phyloP scores from a whole-genome alignment of 2,888 invertebrate species.

The Bombylius major region DNA sequence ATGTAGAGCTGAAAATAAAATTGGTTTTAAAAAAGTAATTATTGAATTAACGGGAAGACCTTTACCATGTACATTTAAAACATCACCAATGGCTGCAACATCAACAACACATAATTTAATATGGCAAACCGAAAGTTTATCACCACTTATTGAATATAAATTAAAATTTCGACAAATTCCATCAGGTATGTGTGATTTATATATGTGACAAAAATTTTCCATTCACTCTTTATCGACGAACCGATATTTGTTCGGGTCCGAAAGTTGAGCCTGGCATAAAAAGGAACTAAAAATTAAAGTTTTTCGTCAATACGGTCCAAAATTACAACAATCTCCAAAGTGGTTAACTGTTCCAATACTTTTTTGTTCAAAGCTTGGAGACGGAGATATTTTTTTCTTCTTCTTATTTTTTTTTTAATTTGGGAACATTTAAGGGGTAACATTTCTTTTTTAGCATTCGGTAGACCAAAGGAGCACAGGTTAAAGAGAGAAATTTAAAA shows the following conservation, averaged over 20 bases:
- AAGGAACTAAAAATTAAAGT: not conserved
- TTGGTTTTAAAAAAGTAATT: constrained; percentile 56
- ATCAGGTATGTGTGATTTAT: constrained; percentile 21
- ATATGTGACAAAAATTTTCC: not conserved
- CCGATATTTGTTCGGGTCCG: not conserved
- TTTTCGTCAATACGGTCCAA: not conserved
- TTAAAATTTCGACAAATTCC: constrained; percentile 37
- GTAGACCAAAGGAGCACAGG: too few species aligned
- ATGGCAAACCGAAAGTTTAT: constrained; percentile 77
- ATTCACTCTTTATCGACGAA: too few species aligned
- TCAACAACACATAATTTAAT: constrained; percentile 54
- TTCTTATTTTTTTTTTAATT: too few species aligned
- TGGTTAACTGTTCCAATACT: too few species aligned
- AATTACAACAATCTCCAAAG: too few species aligned
- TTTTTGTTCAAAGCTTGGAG: too few species aligned
- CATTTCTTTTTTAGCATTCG: too few species aligned
- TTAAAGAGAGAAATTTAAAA: too few species aligned
- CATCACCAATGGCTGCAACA: constrained; percentile 28
- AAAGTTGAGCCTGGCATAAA: not conserved
- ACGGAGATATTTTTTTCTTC: too few species aligned
- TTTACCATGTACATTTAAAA: constrained; percentile 33
- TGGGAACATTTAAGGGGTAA: too few species aligned
- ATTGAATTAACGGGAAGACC: constrained; percentile 56
- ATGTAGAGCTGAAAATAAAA: constrained; percentile 60
- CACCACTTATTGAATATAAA: constrained; percentile 60